Evolutionary conservation across 2,797 vertebrate species (phyloP).

Genomic region (Eulemur albifrons): DNA sequence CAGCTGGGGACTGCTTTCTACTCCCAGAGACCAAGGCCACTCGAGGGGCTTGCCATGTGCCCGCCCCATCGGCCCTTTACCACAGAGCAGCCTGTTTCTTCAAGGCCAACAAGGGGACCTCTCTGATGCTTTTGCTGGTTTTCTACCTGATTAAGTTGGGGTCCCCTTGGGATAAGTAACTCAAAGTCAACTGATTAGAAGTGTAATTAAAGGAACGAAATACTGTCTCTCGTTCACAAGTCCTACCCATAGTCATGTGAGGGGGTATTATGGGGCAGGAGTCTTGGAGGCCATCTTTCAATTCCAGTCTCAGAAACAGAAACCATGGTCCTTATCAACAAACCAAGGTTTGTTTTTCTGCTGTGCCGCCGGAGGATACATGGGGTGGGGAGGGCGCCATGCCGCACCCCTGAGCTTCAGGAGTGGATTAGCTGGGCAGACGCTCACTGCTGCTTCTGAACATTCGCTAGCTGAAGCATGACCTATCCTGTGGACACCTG

Average conservation of each 20-base stretch:
- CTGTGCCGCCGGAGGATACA: background rate
- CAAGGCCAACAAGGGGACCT: background rate
- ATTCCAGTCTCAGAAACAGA: background rate
- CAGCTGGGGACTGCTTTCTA: background rate
- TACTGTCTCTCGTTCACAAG: too few relatives aligned
- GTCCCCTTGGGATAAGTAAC: background rate
- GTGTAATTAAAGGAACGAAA: background rate
- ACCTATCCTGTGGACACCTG: background rate
- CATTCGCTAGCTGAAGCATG: background rate
- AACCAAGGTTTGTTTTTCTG: background rate
- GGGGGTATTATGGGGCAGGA: too few relatives aligned
- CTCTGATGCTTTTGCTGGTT: background rate
- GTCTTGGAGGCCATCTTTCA: background rate
- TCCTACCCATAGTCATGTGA: background rate
- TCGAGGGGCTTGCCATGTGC: background rate
- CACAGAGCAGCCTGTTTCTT: background rate
- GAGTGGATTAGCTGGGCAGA: background rate
- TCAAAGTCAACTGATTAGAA: background rate
- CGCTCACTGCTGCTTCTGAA: background rate
- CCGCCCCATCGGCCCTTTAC: accelerated
- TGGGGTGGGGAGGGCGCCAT: accelerated
- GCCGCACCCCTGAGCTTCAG: background rate
- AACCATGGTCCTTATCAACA: background rate
- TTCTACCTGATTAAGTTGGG: background rate
- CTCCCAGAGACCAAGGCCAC: background rate